Evolutionary conservation across 2,888 invertebrate species (phyloP), one percentile per base, ranked within the genome.

Genomic region (Hypolimnas misippus): DNA sequence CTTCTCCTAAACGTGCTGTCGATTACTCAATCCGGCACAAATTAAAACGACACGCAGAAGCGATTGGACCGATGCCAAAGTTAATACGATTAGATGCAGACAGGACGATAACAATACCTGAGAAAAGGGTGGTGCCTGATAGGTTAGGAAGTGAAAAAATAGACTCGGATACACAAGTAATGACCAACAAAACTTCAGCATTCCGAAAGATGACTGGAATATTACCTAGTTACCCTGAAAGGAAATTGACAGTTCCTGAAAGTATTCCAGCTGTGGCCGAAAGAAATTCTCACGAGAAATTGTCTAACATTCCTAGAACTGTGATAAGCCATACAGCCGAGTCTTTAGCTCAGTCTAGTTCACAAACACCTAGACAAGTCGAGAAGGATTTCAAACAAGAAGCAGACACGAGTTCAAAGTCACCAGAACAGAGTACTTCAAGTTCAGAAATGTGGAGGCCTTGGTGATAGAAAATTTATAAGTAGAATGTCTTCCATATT

Each of bases 291-390:
- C 33, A 69, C 1, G 68, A 76, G 3, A 72, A 63, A 50, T 71
- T 70, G 42, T 62, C 10, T 2, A 35, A 52, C 7, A n/a, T 73
- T 0, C 78, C 80, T 14, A 76, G 83, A 65, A 80, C 87, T 66
- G 92, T 92, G 52, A 91, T 92, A 69, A 92, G 89, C 61, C 92
- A 92, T 61, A 91, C 92, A 1, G 90, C 90, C 1, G 86, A 78
- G 57, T 87, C 90, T 1, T 74, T 91, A 29, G 87, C 87, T 0
- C 85, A 84, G 63, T 82, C 82, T 0, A 79, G 70, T 63, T 68
- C 70, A 64, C 40, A 74, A 63, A 57, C 59, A 46, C 38, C 55
- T 19, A 63, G 62, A 29, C 62, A 55, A 0, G 71, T 72, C 44
- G 68, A 73, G 2, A 79, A 78, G 38, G 68, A 66, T 1, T 14